These are phyloP conservation scores for Sebastes variabilis DNA, from an alignment of 2,797 vertebrate species.

Conservation along the genomic window DNA sequence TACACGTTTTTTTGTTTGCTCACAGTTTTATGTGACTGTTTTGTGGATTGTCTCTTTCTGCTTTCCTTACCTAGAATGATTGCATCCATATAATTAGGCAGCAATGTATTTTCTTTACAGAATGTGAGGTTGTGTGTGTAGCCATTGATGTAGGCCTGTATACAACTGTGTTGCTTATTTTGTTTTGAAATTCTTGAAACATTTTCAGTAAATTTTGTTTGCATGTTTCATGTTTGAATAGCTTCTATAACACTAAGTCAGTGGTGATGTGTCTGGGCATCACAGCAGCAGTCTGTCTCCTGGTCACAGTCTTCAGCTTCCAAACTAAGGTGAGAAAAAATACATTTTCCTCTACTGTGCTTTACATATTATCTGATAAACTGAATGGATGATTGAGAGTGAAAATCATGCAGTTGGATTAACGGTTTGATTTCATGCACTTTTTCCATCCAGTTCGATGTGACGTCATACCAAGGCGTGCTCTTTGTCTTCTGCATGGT, in stretches of 20 bases:
- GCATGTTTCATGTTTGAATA: slow-evolving; percentile 59
- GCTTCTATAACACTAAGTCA: slow-evolving; percentile 92
- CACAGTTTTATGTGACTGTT: not conserved
- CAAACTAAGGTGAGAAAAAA: slow-evolving; percentile 89
- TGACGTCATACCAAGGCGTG: slow-evolving; percentile 91
- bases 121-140: not conserved
- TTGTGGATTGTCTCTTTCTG: not conserved
- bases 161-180: not conserved
- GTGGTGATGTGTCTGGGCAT: slow-evolving; percentile 92
- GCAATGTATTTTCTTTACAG: not conserved
- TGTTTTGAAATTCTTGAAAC: not conserved
- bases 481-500: slow-evolving; percentile 90
- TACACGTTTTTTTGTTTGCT: slow-evolving; percentile 58
- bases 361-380: not conserved
- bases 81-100: not conserved
- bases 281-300: slow-evolving; percentile 90
- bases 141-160: not conserved
- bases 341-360: not conserved
- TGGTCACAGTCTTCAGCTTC: slow-evolving; percentile 92
- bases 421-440: not conserved
- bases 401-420: not conserved
- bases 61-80: slow-evolving; percentile 1
- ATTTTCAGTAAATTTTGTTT: not conserved
- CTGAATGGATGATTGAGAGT: not conserved
- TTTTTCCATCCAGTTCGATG: slow-evolving; percentile 84